phyloP scores from a whole-genome alignment of 2,113 vertebrate species.

The Plestiodon gilberti region DNA sequence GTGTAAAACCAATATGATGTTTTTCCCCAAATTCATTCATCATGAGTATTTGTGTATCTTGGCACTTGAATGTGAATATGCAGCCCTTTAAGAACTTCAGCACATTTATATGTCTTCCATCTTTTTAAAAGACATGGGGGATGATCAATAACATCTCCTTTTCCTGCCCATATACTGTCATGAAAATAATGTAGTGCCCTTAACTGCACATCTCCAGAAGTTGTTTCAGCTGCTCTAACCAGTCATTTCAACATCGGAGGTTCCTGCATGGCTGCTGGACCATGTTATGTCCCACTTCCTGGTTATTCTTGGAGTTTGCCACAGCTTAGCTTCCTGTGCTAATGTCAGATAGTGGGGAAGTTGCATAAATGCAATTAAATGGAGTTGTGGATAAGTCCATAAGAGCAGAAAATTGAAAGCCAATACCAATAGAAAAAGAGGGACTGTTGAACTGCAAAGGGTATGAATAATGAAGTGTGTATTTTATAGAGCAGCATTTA shows the following conservation, averaged over 20 bases:
- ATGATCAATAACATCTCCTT: not conserved
- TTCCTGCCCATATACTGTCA: not conserved
- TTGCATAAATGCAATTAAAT: not conserved
- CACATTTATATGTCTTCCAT: not conserved
- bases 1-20: not conserved
- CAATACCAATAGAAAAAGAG: too few relatives aligned
- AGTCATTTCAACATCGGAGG: not conserved
- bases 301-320: not conserved
- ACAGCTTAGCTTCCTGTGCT: not conserved
- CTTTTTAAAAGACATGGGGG: not conserved
- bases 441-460: too few relatives aligned
- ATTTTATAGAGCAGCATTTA: too few relatives aligned
- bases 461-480: too few relatives aligned
- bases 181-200: not conserved
- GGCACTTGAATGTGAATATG: not conserved
- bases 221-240: not conserved
- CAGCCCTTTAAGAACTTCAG: not conserved
- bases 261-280: not conserved
- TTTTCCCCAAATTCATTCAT: not conserved
- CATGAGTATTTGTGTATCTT: not conserved
- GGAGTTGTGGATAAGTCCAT: not conserved
- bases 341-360: not conserved
- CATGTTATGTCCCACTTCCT: not conserved
- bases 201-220: not conserved
- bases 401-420: too few relatives aligned